Evolutionary conservation across 1,140 invertebrate species (phyloP).

Genomic region (Elysia chlorotica): DNA sequence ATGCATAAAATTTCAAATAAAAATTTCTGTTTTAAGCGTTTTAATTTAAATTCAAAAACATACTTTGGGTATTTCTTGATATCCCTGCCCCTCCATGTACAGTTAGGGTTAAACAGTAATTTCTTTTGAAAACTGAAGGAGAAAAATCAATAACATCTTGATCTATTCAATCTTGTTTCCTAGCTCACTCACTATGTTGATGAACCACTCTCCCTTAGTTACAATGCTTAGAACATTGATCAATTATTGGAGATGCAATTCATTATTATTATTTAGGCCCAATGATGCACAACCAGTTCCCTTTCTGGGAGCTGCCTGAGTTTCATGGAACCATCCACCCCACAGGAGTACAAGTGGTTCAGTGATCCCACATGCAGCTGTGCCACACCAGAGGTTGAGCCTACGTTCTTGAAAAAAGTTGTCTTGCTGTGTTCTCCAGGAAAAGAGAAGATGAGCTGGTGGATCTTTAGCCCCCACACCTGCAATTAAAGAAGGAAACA

Average conservation of each 20-base stretch:
- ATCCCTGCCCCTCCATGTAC: not conserved
- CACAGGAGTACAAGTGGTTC: slow-evolving; percentile 90
- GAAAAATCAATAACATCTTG: not conserved
- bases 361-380: slow-evolving; percentile 88
- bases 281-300: slow-evolving; percentile 46
- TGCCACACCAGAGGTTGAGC: slow-evolving; percentile 93
- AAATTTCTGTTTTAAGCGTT: no score
- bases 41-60: no score
- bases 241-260: not conserved
- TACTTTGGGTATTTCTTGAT: not conserved
- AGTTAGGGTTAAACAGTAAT: not conserved
- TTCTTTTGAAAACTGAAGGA: not conserved
- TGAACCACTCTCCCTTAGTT: not conserved
- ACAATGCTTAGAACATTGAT: not conserved
- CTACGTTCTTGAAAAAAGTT: slow-evolving; percentile 94
- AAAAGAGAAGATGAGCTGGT: slow-evolving; percentile 84
- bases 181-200: not conserved
- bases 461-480: slow-evolving; percentile 91
- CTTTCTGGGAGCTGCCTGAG: slow-evolving; percentile 80
- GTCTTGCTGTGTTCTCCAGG: slow-evolving; percentile 81
- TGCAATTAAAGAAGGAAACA: slow-evolving; percentile 63
- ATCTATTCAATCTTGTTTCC: not conserved
- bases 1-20: no score
- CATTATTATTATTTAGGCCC: slow-evolving; percentile 26
- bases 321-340: slow-evolving; percentile 98